Evolutionary conservation across 2,797 vertebrate genomes (phyloP), one percentile per base, ranked within the genome.

Genomic region (Myripristis murdjan): DNA sequence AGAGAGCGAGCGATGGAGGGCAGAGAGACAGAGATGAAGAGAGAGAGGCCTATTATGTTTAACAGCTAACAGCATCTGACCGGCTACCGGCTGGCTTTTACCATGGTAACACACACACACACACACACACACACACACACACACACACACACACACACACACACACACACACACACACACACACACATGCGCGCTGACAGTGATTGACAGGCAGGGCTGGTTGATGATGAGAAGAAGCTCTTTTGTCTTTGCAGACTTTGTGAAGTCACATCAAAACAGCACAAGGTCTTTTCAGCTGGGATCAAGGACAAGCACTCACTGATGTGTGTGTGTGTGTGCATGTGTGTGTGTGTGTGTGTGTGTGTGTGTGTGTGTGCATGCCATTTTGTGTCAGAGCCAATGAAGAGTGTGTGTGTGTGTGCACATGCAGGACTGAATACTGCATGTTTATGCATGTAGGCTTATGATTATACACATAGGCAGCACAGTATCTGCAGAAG

Each of bases 281-380:
- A 39, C 33, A 37, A 23, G 47, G 47, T 63, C 60, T 39, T 22
- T 37, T 33, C 60, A 64, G 35, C 33, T n/a, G 33, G 59, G 16
- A 31, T 47, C 15, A n/a, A 61, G 28, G 43, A 4, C 43, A 35
- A 5, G 39, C 37, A 10, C 12, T 11, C 12, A 3, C 37, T 23
- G 18, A 28, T 49, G 47, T 49, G 47, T 49, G 47, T 49, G 47
- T 23, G 20, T 49, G 47, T 49, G 47, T 49, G 47, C 48, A 46
- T 20, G 46, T 48, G 46, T 48, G 46, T 48, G 46, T 48, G 47
- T 49, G 20, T 62, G 59, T 62, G 59, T 48, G 43, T 47, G 59
- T 47, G 39, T n/a, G 58, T 47, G 41, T 46, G 47, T 22, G 33
- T 51, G 54, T 58, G 44, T 49, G 46, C 58, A 31, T 49, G 20